Conservation (phyloP, 2,888 invertebrate genomes). For the Drosophila paramelanica region DNA sequence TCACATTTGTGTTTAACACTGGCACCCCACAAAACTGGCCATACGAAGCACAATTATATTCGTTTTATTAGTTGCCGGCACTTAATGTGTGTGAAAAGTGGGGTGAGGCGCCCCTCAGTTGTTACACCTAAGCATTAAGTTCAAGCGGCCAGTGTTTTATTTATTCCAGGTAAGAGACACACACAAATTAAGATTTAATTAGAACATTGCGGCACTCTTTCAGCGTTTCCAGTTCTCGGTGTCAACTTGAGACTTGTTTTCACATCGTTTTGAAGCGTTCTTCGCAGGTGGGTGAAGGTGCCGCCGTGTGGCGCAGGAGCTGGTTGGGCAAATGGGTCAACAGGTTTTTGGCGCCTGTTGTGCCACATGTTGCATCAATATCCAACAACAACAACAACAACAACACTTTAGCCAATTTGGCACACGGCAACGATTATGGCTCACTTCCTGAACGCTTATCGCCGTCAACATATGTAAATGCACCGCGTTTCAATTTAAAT, state of each 20-base stretch:
- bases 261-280: slow-evolving; percentile 11
- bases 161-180: slow-evolving; percentile 56
- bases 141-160: slow-evolving; percentile 58
- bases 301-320: slow-evolving; percentile 20
- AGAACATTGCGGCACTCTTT: slow-evolving; percentile 69
- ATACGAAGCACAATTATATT: neutral
- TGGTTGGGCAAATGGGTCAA: slow-evolving; percentile 59
- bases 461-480: slow-evolving; percentile 50
- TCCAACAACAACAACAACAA: slow-evolving; percentile 9
- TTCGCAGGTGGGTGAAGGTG: slow-evolving; percentile 21
- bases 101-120: neutral
- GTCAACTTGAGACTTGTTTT: slow-evolving; percentile 22
- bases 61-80: neutral
- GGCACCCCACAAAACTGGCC: slow-evolving; percentile 4
- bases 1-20: slow-evolving; percentile 38
- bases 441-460: slow-evolving; percentile 15
- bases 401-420: slow-evolving; percentile 45
- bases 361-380: slow-evolving; percentile 36
- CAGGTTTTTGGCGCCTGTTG: slow-evolving; percentile 19
- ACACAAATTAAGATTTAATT: slow-evolving; percentile 62
- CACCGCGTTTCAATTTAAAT: slow-evolving; percentile 54
- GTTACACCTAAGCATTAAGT: slow-evolving; percentile 49
- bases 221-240: slow-evolving; percentile 43
- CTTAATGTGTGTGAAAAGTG: neutral
- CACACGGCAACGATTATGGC: slow-evolving; percentile 30